These are phyloP conservation scores for Pelusios castaneus DNA, from an alignment of 2,113 vertebrate species.

Conservation along the genomic window DNA sequence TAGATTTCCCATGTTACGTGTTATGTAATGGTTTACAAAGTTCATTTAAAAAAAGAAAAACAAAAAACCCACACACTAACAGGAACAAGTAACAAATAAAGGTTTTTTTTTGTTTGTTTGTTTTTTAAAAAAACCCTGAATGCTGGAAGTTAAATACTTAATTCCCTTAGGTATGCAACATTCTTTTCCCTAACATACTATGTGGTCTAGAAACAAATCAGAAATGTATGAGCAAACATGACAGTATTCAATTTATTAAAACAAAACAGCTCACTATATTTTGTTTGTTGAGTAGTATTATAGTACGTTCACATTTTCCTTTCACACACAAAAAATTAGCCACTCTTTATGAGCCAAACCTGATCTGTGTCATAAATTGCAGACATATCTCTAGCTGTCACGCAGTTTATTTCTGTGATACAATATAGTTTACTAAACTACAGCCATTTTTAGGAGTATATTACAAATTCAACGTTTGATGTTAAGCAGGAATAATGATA, in stretches of 20 bases:
- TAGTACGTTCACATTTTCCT: not conserved
- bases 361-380: not conserved
- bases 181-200: not conserved
- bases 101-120: too few relatives aligned
- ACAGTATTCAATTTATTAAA: not conserved
- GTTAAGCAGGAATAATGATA: not conserved
- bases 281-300: not conserved
- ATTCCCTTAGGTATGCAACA: not conserved
- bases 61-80: not conserved
- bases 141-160: not conserved
- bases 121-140: too few relatives aligned
- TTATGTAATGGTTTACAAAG: not conserved
- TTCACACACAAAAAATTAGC: not conserved
- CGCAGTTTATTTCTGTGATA: not conserved
- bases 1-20: not conserved
- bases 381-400: not conserved
- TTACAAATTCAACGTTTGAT: not conserved
- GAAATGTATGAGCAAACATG: not conserved
- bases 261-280: not conserved
- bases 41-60: not conserved
- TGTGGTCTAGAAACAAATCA: not conserved
- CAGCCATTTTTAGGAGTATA: not conserved
- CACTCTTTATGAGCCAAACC: not conserved
- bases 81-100: not conserved
- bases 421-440: not conserved